phyloP scores from a whole-genome alignment of 2,113 vertebrate genomes.

The Gymnobelideus leadbeateri region DNA sequence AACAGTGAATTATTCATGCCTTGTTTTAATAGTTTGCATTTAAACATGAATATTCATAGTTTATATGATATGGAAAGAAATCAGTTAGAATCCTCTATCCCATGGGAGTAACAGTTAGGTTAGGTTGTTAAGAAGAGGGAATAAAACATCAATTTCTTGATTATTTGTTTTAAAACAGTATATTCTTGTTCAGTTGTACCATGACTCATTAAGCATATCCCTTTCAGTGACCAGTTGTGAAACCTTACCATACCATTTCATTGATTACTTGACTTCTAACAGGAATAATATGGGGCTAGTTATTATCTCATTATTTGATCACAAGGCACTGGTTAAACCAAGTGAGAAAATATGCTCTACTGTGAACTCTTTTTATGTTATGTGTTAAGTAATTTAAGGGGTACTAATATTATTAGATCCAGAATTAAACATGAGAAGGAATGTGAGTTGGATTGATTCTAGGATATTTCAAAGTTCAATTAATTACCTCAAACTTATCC shows the following conservation, averaged over 20 bases:
- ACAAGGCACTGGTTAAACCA: background rate
- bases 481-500: background rate
- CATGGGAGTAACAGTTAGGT: conserved; percentile 40
- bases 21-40: conserved; percentile 75
- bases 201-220: background rate
- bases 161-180: conserved; percentile 14
- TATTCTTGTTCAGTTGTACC: background rate
- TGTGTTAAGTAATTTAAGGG: background rate
- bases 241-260: background rate
- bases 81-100: conserved; percentile 58
- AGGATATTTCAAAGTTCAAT: background rate
- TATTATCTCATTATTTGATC: background rate
- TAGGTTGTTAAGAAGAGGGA: conserved; percentile 47
- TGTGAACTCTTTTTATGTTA: background rate
- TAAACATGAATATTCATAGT: conserved; percentile 80
- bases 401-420: background rate
- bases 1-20: conserved; percentile 80
- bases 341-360: background rate
- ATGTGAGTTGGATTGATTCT: background rate
- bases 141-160: conserved; percentile 47
- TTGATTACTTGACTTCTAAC: background rate
- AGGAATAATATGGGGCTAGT: background rate
- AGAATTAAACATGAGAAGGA: background rate
- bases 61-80: conserved; percentile 43
- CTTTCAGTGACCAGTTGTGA: background rate